Base-by-base conservation (phyloP, 1,140 invertebrate genomes). In the Drosophila parvula region DNA sequence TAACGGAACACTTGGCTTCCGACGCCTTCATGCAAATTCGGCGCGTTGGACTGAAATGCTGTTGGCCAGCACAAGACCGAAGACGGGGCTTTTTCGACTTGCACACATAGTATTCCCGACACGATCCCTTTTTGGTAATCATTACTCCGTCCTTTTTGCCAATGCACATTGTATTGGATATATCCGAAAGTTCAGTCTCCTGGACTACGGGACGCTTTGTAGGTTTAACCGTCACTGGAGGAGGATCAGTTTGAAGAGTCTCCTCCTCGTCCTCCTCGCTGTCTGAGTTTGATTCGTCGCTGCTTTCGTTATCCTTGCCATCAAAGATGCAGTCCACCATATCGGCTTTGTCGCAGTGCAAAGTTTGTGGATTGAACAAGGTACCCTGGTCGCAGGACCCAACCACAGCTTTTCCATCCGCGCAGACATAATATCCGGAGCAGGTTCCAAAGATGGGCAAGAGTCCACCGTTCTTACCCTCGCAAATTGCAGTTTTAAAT, bases 391-490 rank as follows among this genome's bases (percentile, higher is more conserved):
- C 82, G 28, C 90, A 91, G 16, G 84, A 74, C 18, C 82, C 83
- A 9, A 77, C 76, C 18, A 91, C 69, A 36, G 90, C 90, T 14
- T 67, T 79, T 16, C 90, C 90, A 58, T 86, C 64, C 10, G 82
- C 75, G 22, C 90, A 91, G 16, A 91, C 63, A 48, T 81, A 91
- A 32, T 90, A 91, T 27, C 73, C 81, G 5, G 47, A 73, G 28
- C 90, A 91, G 4, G 75, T 81, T 11, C 90, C 90, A 60, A 80
- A 80, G 73, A 91, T 91, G 4, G 90, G 90, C 27, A 90, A 59
- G 2, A 86, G 40, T 11, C 53, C 75, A 5, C 85, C 90, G 58
- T 91, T 68, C 60, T 83, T 85, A 3, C 80, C 82, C 8, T 81
- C 53, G 53, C 90, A 91, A 4, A 86, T 68, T 1, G 80, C 28